Conservation (phyloP, 2,797 vertebrate genomes). For the Etheostoma perlongum region DNA sequence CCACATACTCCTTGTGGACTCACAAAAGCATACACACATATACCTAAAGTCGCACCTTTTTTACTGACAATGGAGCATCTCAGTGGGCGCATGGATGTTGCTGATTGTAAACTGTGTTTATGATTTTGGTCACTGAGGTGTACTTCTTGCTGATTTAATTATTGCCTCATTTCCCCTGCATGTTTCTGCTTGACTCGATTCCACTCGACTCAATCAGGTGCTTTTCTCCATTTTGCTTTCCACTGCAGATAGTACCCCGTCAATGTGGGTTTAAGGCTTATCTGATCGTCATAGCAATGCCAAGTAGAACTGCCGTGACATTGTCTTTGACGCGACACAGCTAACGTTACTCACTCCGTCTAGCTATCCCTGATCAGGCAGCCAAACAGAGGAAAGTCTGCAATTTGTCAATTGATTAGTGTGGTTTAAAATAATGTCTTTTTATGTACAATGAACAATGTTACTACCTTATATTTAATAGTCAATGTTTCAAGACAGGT, state of each 20-base stretch:
- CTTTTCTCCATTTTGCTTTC: too few relatives aligned
- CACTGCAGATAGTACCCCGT: too few relatives aligned
- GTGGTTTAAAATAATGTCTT: not conserved
- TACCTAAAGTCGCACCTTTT: slow-evolving; percentile 2
- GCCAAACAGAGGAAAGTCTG: too few relatives aligned
- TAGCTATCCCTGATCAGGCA: too few relatives aligned
- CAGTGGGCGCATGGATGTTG: slow-evolving; percentile 30
- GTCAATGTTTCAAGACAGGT: not conserved
- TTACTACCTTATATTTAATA: not conserved
- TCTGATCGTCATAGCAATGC: too few relatives aligned
- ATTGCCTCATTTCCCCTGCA: not conserved
- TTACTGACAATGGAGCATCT: slow-evolving; percentile 24
- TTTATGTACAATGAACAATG: not conserved
- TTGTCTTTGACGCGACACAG: too few relatives aligned
- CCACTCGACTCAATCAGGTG: too few relatives aligned
- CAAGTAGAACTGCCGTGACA: too few relatives aligned
- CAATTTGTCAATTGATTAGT: too few relatives aligned
- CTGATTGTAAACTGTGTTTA: slow-evolving; percentile 46
- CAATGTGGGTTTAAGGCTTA: too few relatives aligned
- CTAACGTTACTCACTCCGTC: too few relatives aligned
- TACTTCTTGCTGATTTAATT: slow-evolving; percentile 41
- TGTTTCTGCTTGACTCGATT: too few relatives aligned
- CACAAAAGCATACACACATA: slow-evolving; percentile 16
- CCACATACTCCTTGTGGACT: slow-evolving; percentile 39
- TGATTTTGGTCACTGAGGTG: slow-evolving; percentile 32